These are phyloP conservation scores for Tenthredo scrophulariae DNA, from an alignment of 2,888 invertebrate genomes.

Conservation along the genomic window DNA sequence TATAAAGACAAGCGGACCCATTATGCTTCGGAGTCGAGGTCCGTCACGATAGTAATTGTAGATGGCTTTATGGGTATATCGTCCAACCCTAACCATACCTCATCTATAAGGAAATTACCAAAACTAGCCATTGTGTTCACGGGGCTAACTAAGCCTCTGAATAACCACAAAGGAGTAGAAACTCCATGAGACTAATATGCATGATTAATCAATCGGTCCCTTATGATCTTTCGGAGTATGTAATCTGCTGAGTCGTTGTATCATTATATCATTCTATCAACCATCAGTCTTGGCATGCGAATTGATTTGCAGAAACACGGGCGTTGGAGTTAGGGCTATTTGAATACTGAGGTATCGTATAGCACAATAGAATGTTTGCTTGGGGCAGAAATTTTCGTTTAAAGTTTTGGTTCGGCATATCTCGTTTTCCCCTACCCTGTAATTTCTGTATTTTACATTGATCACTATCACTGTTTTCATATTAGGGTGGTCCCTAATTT, in stretches of 20 bases:
- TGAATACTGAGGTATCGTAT: neutral
- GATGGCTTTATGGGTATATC: slow-evolving; percentile 6
- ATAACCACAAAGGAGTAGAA: neutral
- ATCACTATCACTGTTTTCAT: neutral
- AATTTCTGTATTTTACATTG: neutral
- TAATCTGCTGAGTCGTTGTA: neutral
- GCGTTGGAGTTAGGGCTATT: neutral
- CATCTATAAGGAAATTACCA: slow-evolving; percentile 32
- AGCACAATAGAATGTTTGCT: neutral
- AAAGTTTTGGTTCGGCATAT: neutral
- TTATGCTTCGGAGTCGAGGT: slow-evolving; percentile 9
- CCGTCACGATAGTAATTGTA: neutral
- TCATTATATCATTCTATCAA: neutral
- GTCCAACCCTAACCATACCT: neutral
- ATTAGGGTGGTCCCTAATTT: no score
- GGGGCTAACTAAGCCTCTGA: neutral
- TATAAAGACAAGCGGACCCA: slow-evolving; percentile 12
- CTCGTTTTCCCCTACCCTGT: neutral
- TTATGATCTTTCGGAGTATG: neutral
- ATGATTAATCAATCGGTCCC: neutral
- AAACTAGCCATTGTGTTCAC: neutral
- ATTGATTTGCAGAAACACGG: neutral
- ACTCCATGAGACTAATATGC: neutral
- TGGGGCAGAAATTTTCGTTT: neutral
- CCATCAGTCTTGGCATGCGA: neutral